Evolutionary conservation across 2,888 invertebrate species (phyloP).

Genomic region (Metacarcinus magister): DNA sequence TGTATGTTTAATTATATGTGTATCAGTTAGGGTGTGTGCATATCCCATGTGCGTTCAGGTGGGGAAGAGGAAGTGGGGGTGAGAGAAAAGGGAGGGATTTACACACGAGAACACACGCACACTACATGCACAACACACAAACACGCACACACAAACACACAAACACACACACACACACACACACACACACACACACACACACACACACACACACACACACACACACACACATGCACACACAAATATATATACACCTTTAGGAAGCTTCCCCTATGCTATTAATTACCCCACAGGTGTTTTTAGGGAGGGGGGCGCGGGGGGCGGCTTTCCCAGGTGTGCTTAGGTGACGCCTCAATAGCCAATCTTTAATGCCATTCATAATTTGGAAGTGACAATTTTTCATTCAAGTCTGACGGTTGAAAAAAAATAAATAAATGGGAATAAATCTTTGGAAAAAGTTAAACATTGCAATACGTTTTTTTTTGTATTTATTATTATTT

Average conservation of each 20-base stretch:
- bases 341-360: neutral
- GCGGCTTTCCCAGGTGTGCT: neutral
- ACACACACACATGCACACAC: too few species aligned
- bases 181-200: too few species aligned
- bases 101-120: neutral
- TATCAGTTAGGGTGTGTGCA: neutral
- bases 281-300: conserved; percentile 17
- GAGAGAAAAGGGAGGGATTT: neutral
- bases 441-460: neutral
- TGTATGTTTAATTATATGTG: neutral
- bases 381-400: conserved; percentile 8
- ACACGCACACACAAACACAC: too few species aligned
- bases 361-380: neutral
- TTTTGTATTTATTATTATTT: too few species aligned
- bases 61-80: neutral
- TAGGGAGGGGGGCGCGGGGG: too few species aligned
- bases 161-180: too few species aligned
- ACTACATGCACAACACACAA: neutral
- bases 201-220: too few species aligned
- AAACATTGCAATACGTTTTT: neutral
- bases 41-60: neutral
- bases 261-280: neutral
- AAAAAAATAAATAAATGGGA: neutral
- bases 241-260: too few species aligned
- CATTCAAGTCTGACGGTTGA: neutral